Evolutionary conservation across 1,140 invertebrate genomes (phyloP), one percentile per base, ranked within the genome.

Genomic region (Idris sp.): DNA sequence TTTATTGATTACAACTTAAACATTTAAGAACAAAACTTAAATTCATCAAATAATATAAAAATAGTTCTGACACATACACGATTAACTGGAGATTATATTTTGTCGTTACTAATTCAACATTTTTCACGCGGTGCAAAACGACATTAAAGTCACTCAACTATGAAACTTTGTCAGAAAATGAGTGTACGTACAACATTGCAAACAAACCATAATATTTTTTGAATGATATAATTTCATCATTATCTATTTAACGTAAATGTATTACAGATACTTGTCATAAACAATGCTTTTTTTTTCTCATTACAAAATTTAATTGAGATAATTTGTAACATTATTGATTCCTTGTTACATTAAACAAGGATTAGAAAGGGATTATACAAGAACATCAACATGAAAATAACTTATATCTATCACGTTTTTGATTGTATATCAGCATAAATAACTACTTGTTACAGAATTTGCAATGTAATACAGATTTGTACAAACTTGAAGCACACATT

Each of bases 91-190:
- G 13, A 33, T 33, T 33, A 10, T 33, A 1, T 35, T 43, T 64
- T 6, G 53, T 64, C 28, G 28, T 51, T 26, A 16, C n/a, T 44
- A 28, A 53, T 43, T 35, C 19, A 33, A 49, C 13, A 26, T 15
- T 33, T 51, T n/a, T n/a, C 25, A 43, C 13, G 18, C 26, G 59
- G 46, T 41, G 59, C 59, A 51, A 46, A 44, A 64, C 46, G 38
- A 44, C 19, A 30, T 28, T 35, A 13, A 53, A 19, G 2, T 4
- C 25, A 64, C 15, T 64, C 2, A 28, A 64, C 36, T 64, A 19
- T 64, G 19, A 64, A 53, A 53, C 35, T 10, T 64, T 38, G 51
- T 22, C 7, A 18, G 30, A 51, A 31, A 28, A 41, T 22, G 2
- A 5, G 7, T 16, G 35, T 15, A 15, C n/a, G n/a, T n/a, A n/a